phyloP scores from a whole-genome alignment of 2,113 vertebrate genomes.

The Chloropsis cyanopogon region DNA sequence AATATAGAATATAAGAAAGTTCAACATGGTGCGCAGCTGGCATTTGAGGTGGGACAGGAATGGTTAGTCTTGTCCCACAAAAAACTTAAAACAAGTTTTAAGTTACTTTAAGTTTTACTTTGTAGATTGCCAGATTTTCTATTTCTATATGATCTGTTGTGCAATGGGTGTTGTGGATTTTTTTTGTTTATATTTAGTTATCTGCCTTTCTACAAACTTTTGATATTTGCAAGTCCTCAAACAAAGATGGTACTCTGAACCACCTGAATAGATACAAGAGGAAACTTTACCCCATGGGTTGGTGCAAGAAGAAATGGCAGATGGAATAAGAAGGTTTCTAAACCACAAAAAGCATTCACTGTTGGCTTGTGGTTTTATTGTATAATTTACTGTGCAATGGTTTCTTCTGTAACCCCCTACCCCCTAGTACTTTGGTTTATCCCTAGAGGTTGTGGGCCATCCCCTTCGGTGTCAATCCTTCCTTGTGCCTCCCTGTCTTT shows the following conservation, averaged over 20 bases:
- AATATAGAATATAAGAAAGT: not conserved
- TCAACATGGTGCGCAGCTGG: rapidly evolving
- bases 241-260: not conserved
- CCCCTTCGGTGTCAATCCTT: too few relatives aligned
- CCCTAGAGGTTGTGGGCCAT: too few relatives aligned
- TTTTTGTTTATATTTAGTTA: not conserved
- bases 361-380: too few relatives aligned
- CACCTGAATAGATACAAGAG: not conserved
- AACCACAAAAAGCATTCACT: not conserved
- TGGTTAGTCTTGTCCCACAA: not conserved
- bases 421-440: too few relatives aligned
- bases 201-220: not conserved
- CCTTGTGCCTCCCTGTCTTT: too few relatives aligned
- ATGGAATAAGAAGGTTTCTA: not conserved
- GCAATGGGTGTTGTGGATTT: rapidly evolving
- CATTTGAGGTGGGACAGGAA: not conserved
- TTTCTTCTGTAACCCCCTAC: too few relatives aligned
- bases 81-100: not conserved
- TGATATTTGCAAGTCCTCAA: not conserved
- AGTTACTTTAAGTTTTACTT: not conserved
- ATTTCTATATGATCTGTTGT: not conserved
- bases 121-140: not conserved
- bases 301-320: not conserved
- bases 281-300: not conserved
- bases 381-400: too few relatives aligned